Percentiles rank a stretch among this genome's conserved stretches.
phyloP scores from a whole-genome alignment of 1,140 invertebrate genomes.

The Brachionus plicatilis region DNA sequence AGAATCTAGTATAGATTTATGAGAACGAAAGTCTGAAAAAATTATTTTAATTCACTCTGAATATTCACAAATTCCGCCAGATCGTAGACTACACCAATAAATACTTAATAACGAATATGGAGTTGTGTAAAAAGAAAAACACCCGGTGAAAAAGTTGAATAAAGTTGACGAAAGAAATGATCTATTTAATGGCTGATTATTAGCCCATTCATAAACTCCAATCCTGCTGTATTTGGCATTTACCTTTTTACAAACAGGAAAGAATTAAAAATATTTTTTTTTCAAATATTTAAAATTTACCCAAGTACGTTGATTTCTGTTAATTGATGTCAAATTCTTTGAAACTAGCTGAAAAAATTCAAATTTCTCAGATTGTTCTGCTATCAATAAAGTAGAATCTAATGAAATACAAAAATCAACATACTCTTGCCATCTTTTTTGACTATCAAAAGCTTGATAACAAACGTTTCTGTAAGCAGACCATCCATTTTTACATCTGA shows the following conservation, averaged over 20 bases:
- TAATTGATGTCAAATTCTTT: background rate
- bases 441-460: background rate
- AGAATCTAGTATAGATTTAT: too few species aligned
- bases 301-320: background rate
- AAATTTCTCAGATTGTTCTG: constrained; percentile 16
- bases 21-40: too few species aligned
- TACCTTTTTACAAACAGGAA: background rate
- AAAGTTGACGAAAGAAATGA: background rate
- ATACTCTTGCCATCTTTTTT: background rate
- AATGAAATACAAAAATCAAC: background rate
- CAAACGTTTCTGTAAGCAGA: background rate
- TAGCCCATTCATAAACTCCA: background rate
- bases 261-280: background rate
- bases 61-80: background rate
- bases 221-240: background rate
- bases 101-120: background rate
- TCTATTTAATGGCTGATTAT: background rate
- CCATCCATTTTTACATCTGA: background rate
- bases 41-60: background rate
- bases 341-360: background rate
- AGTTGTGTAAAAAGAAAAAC: background rate
- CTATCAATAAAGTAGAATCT: background rate
- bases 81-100: background rate
- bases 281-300: background rate
- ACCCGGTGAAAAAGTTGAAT: background rate